These are phyloP conservation scores for Crepidodera aurea DNA, from an alignment of 2,888 invertebrate genomes.

Conservation along the genomic window DNA sequence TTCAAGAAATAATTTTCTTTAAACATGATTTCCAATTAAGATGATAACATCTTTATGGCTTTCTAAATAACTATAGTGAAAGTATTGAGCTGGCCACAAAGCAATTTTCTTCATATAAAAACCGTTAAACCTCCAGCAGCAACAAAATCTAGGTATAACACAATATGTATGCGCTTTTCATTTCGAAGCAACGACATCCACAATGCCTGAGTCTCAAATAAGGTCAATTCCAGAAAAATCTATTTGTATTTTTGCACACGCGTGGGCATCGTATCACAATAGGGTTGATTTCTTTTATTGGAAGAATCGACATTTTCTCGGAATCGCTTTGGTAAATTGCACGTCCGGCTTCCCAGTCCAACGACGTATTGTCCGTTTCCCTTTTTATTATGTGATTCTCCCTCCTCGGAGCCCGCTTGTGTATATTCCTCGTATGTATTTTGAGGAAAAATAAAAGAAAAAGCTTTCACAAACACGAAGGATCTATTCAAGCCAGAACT, in stretches of 20 bases:
- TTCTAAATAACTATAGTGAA: too few species aligned
- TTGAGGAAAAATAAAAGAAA: constrained; percentile 1
- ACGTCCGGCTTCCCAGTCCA: constrained; percentile 50
- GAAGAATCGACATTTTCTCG: constrained; percentile 43
- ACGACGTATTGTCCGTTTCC: constrained; percentile 46
- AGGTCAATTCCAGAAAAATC: constrained; percentile 42
- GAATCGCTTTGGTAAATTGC: constrained; percentile 56
- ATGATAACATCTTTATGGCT: too few species aligned
- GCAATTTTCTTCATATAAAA: too few species aligned
- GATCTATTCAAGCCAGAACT: constrained; percentile 15
- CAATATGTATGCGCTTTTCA: constrained; percentile 9
- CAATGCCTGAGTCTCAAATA: constrained; percentile 21
- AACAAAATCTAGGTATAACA: too few species aligned
- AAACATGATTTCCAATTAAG: too few species aligned
- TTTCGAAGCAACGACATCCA: background rate
- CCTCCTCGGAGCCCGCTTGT: constrained; percentile 7
- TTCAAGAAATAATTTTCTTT: too few species aligned
- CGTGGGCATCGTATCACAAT: constrained; percentile 50
- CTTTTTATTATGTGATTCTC: constrained; percentile 43
- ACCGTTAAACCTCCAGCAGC: too few species aligned
- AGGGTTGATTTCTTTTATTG: constrained; percentile 53
- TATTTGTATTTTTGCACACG: constrained; percentile 44
- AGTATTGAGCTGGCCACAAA: too few species aligned
- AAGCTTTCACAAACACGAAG: constrained; percentile 27
- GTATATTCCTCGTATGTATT: background rate